Evolutionary conservation across 92 coral and sea anemone species (phyloP), one percentile per base, ranked within the genome.

Genomic region (Palythoa heliodiscus): DNA sequence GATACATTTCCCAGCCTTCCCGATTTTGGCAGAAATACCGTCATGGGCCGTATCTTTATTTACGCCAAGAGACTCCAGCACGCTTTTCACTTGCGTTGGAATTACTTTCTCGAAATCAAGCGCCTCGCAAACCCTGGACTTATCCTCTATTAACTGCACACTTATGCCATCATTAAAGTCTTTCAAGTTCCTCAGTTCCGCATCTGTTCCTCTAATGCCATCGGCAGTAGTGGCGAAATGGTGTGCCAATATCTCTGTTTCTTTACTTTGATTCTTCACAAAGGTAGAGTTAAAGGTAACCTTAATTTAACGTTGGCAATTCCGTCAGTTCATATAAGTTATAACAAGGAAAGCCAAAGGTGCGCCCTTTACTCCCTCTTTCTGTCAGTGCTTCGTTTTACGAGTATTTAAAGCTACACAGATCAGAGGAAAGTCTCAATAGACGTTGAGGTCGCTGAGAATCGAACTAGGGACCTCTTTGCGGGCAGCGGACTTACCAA

Each of bases 31-130:
- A 52, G 92, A 57, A 50, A 86, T 86, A 17, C 63, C 38, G 74
- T 86, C 92, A 73, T 82, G 40, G 14, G 85, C 89, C 23, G 89
- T 81, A 3, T 89, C 86, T 78, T 89, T 89, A 11, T 60, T 89
- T 7, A 23, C 60, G 82, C 85, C 76, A 54, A 86, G 71, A 24
- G 71, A 55, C 57, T 76, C 84, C 15, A 89, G 74, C 24, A 39
- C 91, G 29, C 70, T 55, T 70, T 35, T 35, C 14, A 86, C 87
- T 78, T 86, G 82, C 19, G 16, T 52, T 35, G 29, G 67, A 15
- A n/a, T 71, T 29, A 85, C 39, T 11, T 15, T 73, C 17, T 73
- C 69, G 64, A 85, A 64, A 39, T 64, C 61, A 10, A 68, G 68
- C 37, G 55, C n/a, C 38, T 82, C 76, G 10, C 7, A 58, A 37